Percentiles rank a stretch among this genome's conserved stretches.
Conservation (phyloP, 2,113 vertebrate genomes). For the Rhizomys pruinosus region DNA sequence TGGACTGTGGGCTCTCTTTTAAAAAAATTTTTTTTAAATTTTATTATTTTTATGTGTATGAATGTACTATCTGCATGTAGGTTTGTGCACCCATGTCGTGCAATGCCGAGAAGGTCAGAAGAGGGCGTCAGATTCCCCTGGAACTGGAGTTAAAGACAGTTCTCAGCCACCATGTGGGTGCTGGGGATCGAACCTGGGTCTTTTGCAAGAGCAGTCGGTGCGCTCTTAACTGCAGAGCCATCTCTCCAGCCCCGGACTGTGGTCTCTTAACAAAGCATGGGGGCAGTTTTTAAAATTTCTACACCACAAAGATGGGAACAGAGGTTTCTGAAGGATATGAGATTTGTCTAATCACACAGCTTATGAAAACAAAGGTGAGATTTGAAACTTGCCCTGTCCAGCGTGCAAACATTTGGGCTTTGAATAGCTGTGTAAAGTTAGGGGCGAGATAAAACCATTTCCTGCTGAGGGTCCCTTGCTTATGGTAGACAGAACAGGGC, state of each 20-base stretch:
- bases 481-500: not conserved
- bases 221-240: no score
- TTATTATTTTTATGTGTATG: not conserved
- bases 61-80: no score
- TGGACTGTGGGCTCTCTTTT: not conserved
- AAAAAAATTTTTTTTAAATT: not conserved
- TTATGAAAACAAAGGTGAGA: slow-evolving; percentile 4
- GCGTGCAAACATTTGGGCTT: not conserved
- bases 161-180: no score
- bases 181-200: no score
- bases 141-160: no score
- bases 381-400: not conserved
- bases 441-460: not conserved
- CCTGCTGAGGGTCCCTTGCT: not conserved
- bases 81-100: no score
- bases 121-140: no score
- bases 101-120: no score
- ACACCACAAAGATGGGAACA: not conserved
- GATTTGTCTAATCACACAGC: not conserved
- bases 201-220: no score
- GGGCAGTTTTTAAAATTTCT: no score
- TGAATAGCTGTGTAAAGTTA: not conserved
- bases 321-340: not conserved
- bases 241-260: no score
- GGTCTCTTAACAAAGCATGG: no score